Evolutionary conservation across 1,140 invertebrate genomes (phyloP).

Genomic region (Bombus fervidus): DNA sequence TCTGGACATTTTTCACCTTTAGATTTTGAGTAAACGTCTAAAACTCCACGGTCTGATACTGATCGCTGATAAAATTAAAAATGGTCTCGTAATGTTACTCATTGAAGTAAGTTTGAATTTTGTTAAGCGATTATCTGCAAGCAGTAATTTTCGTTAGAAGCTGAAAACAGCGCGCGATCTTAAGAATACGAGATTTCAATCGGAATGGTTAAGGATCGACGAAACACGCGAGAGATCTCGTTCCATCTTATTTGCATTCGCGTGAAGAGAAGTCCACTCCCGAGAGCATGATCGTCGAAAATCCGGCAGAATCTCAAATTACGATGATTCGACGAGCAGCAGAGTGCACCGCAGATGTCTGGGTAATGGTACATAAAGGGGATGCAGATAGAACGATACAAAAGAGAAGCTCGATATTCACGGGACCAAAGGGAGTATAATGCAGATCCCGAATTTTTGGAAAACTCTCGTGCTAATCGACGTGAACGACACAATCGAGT

Average conservation of each 20-base stretch:
- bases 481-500: conserved; percentile 70
- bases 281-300: conserved; percentile 18
- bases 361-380: conserved; percentile 53
- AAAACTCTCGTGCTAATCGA: conserved; percentile 71
- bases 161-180: background rate
- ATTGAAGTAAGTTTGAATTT: background rate
- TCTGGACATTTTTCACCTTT: too few species aligned
- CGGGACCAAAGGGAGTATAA: conserved; percentile 63
- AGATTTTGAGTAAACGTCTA: too few species aligned
- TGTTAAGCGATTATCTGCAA: background rate
- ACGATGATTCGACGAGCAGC: conserved; percentile 48
- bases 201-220: background rate
- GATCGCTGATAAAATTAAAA: too few species aligned
- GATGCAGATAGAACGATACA: conserved; percentile 71
- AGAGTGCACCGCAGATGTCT: conserved; percentile 37
- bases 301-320: conserved; percentile 52
- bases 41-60: too few species aligned
- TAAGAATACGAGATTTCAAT: background rate
- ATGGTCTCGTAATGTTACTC: too few species aligned
- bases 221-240: conserved; percentile 1
- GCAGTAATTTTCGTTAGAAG: too few species aligned
- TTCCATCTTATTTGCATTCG: conserved; percentile 40
- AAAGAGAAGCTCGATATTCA: conserved; percentile 44
- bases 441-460: conserved; percentile 66
- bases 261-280: conserved; percentile 3